A percentile compares a stretch with the other conserved stretches of the same genome.
Conservation (phyloP, 1,140 invertebrate species). For the Zaprionus inermis region DNA sequence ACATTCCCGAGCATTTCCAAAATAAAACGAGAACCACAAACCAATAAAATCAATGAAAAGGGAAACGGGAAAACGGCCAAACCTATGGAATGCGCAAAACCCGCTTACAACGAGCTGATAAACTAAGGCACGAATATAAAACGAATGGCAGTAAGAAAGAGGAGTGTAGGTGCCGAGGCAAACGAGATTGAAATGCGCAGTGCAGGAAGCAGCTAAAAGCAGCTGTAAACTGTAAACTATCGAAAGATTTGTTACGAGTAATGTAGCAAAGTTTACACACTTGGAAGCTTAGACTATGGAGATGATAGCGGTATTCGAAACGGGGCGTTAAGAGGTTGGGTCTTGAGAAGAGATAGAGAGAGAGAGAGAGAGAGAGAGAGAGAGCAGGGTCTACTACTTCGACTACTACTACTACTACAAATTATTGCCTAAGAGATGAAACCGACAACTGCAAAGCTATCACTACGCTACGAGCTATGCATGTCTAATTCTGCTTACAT, state of each 20-base stretch:
- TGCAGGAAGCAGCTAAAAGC: neutral
- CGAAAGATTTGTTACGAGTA: constrained; percentile 26
- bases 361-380: too few relatives aligned
- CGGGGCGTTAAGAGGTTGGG: too few relatives aligned
- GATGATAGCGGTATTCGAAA: neutral
- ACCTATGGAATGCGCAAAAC: neutral
- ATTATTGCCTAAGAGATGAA: constrained; percentile 34
- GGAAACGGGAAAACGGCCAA: neutral
- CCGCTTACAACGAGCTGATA: neutral
- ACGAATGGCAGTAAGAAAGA: neutral
- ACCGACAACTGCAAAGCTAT: constrained; percentile 43
- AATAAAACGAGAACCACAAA: too few relatives aligned
- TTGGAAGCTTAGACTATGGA: neutral
- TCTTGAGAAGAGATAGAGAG: too few relatives aligned
- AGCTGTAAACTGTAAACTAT: constrained; percentile 7
- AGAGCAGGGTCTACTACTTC: neutral
- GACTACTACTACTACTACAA: constrained; percentile 7
- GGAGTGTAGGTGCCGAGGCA: neutral
- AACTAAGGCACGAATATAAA: neutral
- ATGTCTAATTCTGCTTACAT: constrained; percentile 43
- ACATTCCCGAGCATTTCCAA: too few relatives aligned
- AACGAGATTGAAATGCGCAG: neutral
- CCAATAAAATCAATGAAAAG: neutral
- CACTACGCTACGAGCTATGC: constrained; percentile 37
- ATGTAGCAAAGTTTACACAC: constrained; percentile 28